phyloP scores from a whole-genome alignment of 2,888 invertebrate species.

The Vandiemenella viatica region DNA sequence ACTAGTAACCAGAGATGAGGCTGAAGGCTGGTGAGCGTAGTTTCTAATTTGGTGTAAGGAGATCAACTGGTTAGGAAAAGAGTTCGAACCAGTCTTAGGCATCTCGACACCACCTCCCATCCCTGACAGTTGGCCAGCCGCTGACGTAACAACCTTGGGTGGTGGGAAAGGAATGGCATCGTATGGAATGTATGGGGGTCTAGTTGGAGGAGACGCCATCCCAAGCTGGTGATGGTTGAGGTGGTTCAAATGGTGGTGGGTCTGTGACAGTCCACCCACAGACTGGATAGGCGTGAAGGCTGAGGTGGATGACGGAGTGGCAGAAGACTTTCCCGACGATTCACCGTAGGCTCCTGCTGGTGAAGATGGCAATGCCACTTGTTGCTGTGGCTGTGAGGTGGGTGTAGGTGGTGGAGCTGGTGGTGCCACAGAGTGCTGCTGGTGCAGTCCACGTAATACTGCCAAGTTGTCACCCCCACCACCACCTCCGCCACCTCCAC shows the following conservation, averaged over 20 bases:
- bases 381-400: conserved; percentile 13
- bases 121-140: conserved; percentile 31
- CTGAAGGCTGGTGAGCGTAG: conserved; percentile 82
- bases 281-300: conserved; percentile 92
- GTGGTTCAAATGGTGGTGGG: conserved; percentile 36
- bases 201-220: conserved; percentile 13
- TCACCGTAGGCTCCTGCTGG: conserved; percentile 15
- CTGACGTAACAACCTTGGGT: conserved; percentile 24
- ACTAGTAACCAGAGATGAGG: conserved; percentile 46
- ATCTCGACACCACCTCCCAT: conserved; percentile 27
- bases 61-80: conserved; percentile 84
- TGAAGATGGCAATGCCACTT: conserved; percentile 13
- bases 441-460: conserved; percentile 18
- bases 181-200: conserved; percentile 60
- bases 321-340: conserved; percentile 38
- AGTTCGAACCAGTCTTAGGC: conserved; percentile 43
- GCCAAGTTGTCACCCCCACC: conserved; percentile 14
- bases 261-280: conserved; percentile 46
- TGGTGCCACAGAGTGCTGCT: conserved; percentile 24
- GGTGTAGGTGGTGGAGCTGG: conserved; percentile 28
- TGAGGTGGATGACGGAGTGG: conserved; percentile 68
- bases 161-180: conserved; percentile 74
- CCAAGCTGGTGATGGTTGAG: conserved; percentile 36
- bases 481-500: conserved; percentile 18
- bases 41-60: conserved; percentile 92